These are phyloP conservation scores for Indri indri DNA, from an alignment of 2,113 vertebrate species.

Conservation along the genomic window DNA sequence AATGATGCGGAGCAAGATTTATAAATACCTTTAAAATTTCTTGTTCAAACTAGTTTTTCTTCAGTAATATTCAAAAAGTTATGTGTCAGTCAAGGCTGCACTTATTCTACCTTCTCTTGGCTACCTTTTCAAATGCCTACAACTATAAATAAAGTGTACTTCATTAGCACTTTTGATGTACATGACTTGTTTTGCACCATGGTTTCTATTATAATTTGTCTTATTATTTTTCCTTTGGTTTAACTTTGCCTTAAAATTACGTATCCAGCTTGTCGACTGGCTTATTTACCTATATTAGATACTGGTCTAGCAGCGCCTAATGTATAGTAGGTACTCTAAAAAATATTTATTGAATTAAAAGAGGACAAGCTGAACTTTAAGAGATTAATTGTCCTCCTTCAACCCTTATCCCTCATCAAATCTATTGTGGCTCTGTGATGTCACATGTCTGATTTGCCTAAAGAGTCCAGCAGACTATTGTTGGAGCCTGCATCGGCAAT, in stretches of 20 bases:
- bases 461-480: not conserved
- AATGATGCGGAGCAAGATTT: not conserved
- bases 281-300: not conserved
- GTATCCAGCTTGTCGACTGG: not conserved
- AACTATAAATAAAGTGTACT: not conserved
- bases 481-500: not conserved
- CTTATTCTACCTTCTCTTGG: not conserved
- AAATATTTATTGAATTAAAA: not conserved
- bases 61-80: not conserved
- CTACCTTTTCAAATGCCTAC: not conserved
- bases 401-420: not conserved
- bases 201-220: not conserved
- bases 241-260: not conserved
- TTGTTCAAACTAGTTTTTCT: not conserved
- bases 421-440: not conserved
- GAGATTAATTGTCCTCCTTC: not conserved
- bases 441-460: not conserved
- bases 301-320: not conserved
- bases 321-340: not conserved
- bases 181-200: not conserved
- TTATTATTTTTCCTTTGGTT: not conserved
- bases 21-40: not conserved
- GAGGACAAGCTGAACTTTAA: not conserved
- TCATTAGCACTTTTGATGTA: not conserved
- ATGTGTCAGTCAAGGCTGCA: not conserved